phyloP scores from a whole-genome alignment of 1,140 invertebrate species.

The Drosophila guanche region DNA sequence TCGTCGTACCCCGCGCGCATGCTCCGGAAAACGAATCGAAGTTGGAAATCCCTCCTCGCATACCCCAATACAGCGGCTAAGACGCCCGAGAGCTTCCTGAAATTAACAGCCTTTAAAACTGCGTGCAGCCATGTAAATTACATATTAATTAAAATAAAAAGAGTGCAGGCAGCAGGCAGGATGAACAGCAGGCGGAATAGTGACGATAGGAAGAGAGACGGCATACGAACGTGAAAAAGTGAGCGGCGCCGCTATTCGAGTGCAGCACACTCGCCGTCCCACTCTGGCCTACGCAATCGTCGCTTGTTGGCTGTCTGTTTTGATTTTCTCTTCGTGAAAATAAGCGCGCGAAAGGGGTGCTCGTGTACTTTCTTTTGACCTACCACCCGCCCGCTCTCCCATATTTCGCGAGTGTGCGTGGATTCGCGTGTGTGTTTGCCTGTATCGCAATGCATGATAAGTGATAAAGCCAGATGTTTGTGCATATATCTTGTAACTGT shows the following conservation, averaged over 20 bases:
- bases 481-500: constrained; percentile 44
- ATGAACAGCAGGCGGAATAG: constrained; percentile 34
- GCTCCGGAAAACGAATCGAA: constrained; percentile 29
- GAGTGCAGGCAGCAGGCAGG: constrained; percentile 23
- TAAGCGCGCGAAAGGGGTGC: constrained; percentile 79
- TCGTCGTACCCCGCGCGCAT: constrained; percentile 40
- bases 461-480: constrained; percentile 68
- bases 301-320: constrained; percentile 66
- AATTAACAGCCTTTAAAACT: too few species aligned
- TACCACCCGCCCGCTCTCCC: constrained; percentile 11
- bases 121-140: constrained; percentile 39
- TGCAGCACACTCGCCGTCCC: constrained; percentile 9
- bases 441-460: constrained; percentile 73
- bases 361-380: constrained; percentile 77
- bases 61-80: background rate
- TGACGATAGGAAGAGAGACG: constrained; percentile 15
- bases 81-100: too few species aligned
- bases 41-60: constrained; percentile 1
- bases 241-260: constrained; percentile 35
- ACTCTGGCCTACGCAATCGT: constrained; percentile 36
- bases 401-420: constrained; percentile 4
- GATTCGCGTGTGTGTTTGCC: background rate
- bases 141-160: constrained; percentile 57
- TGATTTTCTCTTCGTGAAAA: constrained; percentile 78
- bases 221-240: constrained; percentile 46